These are phyloP conservation scores for Yasuhikotakia modesta DNA, from an alignment of 2,797 vertebrate species.

Conservation along the genomic window DNA sequence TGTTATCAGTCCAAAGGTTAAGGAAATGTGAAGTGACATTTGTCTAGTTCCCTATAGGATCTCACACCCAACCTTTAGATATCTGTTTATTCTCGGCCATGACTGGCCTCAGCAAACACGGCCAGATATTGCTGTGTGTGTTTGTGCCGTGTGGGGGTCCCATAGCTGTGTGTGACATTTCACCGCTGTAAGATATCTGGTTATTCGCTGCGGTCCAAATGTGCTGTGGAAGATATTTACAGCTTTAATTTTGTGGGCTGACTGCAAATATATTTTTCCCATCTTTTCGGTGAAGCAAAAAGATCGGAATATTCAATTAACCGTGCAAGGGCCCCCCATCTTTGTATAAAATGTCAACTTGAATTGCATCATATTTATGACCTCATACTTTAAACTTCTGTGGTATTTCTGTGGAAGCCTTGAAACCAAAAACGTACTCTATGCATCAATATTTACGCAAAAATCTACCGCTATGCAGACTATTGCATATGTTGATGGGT, in stretches of 20 bases:
- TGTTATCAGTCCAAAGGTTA: constrained; percentile 52
- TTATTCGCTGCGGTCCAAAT: constrained; percentile 39
- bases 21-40: constrained; percentile 48
- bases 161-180: constrained; percentile 71
- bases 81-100: constrained; percentile 43
- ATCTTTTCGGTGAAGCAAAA: constrained; percentile 8
- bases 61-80: constrained; percentile 49
- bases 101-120: constrained; percentile 45
- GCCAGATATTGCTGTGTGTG: constrained; percentile 66
- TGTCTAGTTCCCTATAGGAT: constrained; percentile 46
- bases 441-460: too few relatives aligned
- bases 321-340: background rate
- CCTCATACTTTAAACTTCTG: background rate
- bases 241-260: constrained; percentile 44
- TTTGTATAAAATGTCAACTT: constrained; percentile 1
- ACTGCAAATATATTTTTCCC: constrained; percentile 9
- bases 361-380: constrained; percentile 18
- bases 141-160: constrained; percentile 65
- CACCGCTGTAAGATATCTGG: constrained; percentile 53
- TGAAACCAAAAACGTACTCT: too few relatives aligned
- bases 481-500: background rate
- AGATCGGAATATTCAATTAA: constrained; percentile 31
- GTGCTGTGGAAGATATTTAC: constrained; percentile 52
- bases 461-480: background rate
- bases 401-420: background rate